Base-by-base conservation (phyloP, 2,888 invertebrate species). In the Mythimna ferrago region DNA sequence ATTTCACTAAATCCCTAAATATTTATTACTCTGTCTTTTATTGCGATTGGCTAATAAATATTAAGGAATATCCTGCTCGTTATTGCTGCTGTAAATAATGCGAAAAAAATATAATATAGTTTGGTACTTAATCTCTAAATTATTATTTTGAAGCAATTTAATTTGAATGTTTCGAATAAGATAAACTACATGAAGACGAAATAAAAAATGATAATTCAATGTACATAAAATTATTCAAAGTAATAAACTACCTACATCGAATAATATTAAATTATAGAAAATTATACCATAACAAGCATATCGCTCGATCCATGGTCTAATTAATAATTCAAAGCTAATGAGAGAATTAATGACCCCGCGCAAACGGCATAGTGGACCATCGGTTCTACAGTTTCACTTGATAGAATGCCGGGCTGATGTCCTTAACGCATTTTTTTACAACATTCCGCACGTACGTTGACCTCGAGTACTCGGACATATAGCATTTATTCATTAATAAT, bases 361-460 rank as follows among this genome's bases (percentile, higher is more conserved):
- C 86, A 53, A 19, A n/a, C 51, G 51, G 48, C 51, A 86, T 89
- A 89, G 86, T 88, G 87, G 87, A 91, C 89, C 89, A 89, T 89
- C 89, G 88, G 74, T 88, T 89, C 86, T 87, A 89, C 88, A 88
- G 74, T 88, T 89, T 86, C 87, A 89, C 88, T 90, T 92, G 91
- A 92, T 92, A 93, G 91, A 93, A 87, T 88, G 88, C 81, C 89
- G 86, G 92, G 91, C 88, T 90, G 90, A 91, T 93, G 94, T 95
- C 94, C 94, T 95, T 94, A 93, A 90, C 91, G 90, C 89, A 93
- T 94, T 95, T 53, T 95, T 96, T 96, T 95, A 93, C 91, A 93
- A 91, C 94, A 95, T 95, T 94, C 94, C 92, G 80, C 82, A 85
- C 90, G 95, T 92, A 84, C 95, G 83, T 94, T 94, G 95, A 95